Base-by-base conservation (phyloP, 2,888 invertebrate genomes). In the Dolichomitus sp. region DNA sequence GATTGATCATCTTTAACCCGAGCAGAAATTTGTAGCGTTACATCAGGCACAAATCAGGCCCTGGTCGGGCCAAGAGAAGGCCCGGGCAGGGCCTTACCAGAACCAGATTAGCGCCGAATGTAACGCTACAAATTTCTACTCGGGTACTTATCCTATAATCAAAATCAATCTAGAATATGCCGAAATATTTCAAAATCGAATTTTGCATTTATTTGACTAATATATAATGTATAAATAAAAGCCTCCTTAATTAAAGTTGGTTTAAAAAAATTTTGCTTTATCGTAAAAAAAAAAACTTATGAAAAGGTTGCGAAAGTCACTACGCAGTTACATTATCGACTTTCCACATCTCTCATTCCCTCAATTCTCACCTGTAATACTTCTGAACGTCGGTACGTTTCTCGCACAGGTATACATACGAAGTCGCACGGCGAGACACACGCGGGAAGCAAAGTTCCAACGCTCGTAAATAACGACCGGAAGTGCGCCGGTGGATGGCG, bases 401-500 rank as follows among this genome's bases (percentile, higher is more conserved):
- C 88, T 63, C 88, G 87, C 11, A 40, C 23, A 63, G 30, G 61
- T 63, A 63, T 2, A 37, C 59, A 17, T 17, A 27, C 54, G 37
- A 37, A 61, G 17, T 86, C 84, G 85, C 63, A 80, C 85, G 81
- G 73, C 88, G 87, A 78, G 74, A 74, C 57, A 78, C 69, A 75
- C 63, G 52, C 78, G 65, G 57, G 63, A 74, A 74, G 87, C 89
- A 89, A 91, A 91, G 87, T 91, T 88, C 86, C 86, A 87, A 88
- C 87, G 89, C 87, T 87, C 87, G 89, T 91, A 91, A 91, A 91
- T 91, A 91, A 92, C 90, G 89, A 87, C 88, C 91, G 91, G 90
- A 91, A 92, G 90, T 91, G 91, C 87, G 87, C 87, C 88, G 88
- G 88, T 89, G 88, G 91, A 92, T 91, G 88, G 90, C 69, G 63